These are phyloP conservation scores for Hemicentrotus pulcherrimus DNA, from an alignment of 35 echinoderm and acorn worm genomes.

Conservation along the genomic window DNA sequence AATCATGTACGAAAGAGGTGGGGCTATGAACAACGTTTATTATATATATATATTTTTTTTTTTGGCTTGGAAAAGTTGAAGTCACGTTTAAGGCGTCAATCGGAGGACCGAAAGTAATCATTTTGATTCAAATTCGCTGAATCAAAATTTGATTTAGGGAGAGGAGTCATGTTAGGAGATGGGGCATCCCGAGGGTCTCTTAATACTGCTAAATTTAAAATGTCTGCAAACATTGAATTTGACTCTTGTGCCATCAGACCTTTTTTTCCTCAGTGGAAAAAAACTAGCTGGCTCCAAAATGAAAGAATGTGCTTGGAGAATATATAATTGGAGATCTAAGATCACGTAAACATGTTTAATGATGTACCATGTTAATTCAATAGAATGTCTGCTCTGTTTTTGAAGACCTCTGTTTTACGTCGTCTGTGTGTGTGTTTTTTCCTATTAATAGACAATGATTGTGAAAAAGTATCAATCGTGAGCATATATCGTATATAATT, in stretches of 20 bases:
- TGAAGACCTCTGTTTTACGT: background rate
- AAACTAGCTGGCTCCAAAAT: background rate
- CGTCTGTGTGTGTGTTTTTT: no score
- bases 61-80: background rate
- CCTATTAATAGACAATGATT: no score
- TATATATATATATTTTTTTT: no score
- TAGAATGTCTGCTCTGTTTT: background rate
- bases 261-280: background rate
- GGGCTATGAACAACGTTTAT: no score
- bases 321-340: background rate
- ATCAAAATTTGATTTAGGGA: background rate
- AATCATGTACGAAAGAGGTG: no score
- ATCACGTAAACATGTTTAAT: background rate
- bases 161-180: background rate
- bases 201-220: background rate
- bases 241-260: background rate
- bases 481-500: no score
- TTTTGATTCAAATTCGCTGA: background rate
- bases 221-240: slow-evolving; percentile 4
- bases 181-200: background rate
- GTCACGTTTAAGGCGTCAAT: background rate
- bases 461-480: no score
- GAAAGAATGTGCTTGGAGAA: background rate
- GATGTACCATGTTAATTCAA: background rate
- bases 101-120: background rate